phyloP scores from a whole-genome alignment of 1,140 invertebrate species.

The Lucilia sericata region DNA sequence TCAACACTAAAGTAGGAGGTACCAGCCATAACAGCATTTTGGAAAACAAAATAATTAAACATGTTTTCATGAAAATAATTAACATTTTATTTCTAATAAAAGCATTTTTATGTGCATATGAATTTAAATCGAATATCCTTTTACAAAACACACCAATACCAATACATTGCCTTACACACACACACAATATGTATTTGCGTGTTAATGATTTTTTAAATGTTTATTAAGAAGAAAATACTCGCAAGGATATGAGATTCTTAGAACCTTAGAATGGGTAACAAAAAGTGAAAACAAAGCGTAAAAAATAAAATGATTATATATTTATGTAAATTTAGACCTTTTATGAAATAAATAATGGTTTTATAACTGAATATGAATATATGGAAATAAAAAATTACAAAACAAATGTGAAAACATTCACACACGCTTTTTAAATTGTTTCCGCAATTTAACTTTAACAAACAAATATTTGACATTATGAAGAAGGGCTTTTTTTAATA shows the following conservation, averaged over 20 bases:
- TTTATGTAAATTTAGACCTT: slow-evolving; percentile 12
- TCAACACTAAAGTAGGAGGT: too few relatives aligned
- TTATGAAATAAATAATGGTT: slow-evolving; percentile 3
- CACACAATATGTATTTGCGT: neutral
- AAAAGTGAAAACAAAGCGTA: neutral
- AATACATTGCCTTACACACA: neutral
- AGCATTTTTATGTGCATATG: too few relatives aligned
- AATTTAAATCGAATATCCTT: too few relatives aligned
- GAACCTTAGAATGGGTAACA: neutral
- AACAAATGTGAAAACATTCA: neutral
- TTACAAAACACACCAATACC: too few relatives aligned
- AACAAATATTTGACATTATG: too few relatives aligned
- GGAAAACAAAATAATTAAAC: too few relatives aligned
- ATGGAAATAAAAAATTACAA: neutral
- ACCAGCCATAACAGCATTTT: too few relatives aligned
- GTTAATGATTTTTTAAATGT: neutral
- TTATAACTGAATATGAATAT: neutral
- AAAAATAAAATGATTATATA: neutral
- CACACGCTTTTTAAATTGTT: neutral
- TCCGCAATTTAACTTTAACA: neutral
- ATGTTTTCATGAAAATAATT: too few relatives aligned
- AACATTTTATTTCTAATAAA: too few relatives aligned
- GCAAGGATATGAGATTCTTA: neutral
- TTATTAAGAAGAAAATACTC: neutral
- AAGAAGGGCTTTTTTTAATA: too few relatives aligned